Base-by-base conservation (phyloP, 2,113 vertebrate genomes). In the Melanostigma gelatinosum region DNA sequence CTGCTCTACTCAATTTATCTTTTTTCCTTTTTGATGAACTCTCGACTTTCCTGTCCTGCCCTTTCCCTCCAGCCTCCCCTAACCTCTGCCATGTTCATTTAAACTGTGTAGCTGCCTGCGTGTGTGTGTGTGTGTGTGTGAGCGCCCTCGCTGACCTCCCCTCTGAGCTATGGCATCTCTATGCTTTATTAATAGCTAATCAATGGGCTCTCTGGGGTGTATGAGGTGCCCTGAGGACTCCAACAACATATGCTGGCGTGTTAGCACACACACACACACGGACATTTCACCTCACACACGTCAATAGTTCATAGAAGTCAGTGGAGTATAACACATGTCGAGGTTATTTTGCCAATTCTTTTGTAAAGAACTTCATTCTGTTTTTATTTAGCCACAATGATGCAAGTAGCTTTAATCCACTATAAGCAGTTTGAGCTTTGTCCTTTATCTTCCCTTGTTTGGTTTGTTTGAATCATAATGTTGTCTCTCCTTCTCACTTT, bases 151-250 rank as follows among this genome's bases (percentile, higher is more conserved):
- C 77, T 88, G 89, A 80, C 84, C 86, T 91, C 84, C 82, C 72
- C 57, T 86, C 63, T 84, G 89, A 90, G 80, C 79, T 75, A 81
- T 91, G 85, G 81, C 72, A 87, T 91, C 85, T 86, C 83, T 83
- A 27, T 85, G 84, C 83, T 88, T 92, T 91, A 91, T 90, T 92
- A 92, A 91, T 89, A 91, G 88, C 92, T 91, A 91, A 91, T 93
- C 90, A 93, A 91, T 91, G 75, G 88, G 42, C 87, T 92, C 88
- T 80, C 85, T 70, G 83, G 88, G 88, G 89, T 88, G 71, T 85
- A 82, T 88, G 67, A 74, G 79, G 81, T 85, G 79, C 80, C 85
- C 77, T 32, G 64, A 89, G 80, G 79, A 88, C 77, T 90, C 83
- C 90, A 80, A 80, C 63, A 88, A 87, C 88, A 76, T 80, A 71